Evolutionary conservation across 2,113 vertebrate genomes (phyloP).

Genomic region (Chaetorhynchus papuensis): DNA sequence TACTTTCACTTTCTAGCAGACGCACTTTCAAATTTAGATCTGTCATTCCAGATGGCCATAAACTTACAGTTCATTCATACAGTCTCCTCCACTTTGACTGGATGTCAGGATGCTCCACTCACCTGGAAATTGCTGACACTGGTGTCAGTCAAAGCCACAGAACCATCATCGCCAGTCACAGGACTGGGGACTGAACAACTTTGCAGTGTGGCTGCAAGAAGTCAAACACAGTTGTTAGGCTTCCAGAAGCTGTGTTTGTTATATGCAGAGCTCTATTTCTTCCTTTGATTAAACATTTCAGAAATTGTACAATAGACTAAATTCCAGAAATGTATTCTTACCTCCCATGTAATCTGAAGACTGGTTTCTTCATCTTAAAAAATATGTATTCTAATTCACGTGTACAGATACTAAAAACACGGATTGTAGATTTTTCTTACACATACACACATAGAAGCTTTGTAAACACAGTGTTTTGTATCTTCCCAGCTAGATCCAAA

Average conservation of each 20-base stretch:
- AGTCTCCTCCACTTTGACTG: background rate
- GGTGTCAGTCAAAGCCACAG: constrained; percentile 42
- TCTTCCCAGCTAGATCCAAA: background rate
- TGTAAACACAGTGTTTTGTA: background rate
- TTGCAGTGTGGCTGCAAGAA: constrained; percentile 62
- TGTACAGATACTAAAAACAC: background rate
- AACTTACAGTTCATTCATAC: background rate
- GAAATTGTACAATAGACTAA: background rate
- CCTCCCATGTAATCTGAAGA: background rate
- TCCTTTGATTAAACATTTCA: background rate
- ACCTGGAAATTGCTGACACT: constrained; percentile 75
- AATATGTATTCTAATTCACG: background rate
- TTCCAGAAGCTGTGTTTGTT: background rate
- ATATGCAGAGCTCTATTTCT: background rate
- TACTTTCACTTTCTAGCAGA: background rate
- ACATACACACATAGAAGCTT: background rate
- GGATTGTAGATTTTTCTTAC: background rate
- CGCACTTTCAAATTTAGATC: background rate
- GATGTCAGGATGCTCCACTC: background rate
- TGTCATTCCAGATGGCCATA: background rate
- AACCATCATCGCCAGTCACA: constrained; percentile 34
- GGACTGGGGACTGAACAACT: constrained; percentile 51
- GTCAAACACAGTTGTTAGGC: background rate
- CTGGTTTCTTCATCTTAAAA: background rate
- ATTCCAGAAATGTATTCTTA: background rate